These are phyloP conservation scores for Hirtodrosophila duncani DNA, from an alignment of 2,888 invertebrate species.

Conservation along the genomic window DNA sequence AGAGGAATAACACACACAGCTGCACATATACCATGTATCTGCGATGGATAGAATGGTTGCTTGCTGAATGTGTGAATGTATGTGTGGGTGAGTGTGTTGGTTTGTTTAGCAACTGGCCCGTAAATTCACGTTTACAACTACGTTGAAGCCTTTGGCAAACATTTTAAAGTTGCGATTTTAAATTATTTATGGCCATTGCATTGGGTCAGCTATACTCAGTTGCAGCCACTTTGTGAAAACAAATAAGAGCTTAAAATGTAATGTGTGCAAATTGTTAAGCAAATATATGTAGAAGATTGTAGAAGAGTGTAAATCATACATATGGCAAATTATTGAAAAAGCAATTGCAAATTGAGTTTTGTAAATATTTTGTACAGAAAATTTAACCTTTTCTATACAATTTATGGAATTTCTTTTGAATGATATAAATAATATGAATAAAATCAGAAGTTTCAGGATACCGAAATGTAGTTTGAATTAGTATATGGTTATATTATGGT, in stretches of 20 bases:
- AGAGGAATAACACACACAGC: constrained; percentile 39
- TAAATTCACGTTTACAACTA: constrained; percentile 70
- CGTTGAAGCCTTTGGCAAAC: constrained; percentile 66
- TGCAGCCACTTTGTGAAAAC: constrained; percentile 14
- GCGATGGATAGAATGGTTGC: too few relatives aligned
- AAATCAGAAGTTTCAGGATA: too few relatives aligned
- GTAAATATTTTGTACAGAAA: too few relatives aligned
- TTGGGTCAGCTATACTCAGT: constrained; percentile 9
- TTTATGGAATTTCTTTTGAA: too few relatives aligned
- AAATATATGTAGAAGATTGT: constrained; percentile 33
- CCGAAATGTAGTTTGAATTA: too few relatives aligned
- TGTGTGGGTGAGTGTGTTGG: constrained; percentile 31
- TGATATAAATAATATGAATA: too few relatives aligned
- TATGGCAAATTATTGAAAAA: constrained; percentile 1
- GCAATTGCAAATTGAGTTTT: constrained; percentile 2
- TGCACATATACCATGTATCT: constrained; percentile 11
- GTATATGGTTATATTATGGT: too few relatives aligned
- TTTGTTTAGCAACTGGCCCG: constrained; percentile 65
- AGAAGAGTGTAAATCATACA: constrained; percentile 5
- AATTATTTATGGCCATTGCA: constrained; percentile 47
- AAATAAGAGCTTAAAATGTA: constrained; percentile 17
- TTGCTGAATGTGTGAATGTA: constrained; percentile 2
- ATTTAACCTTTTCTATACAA: too few relatives aligned
- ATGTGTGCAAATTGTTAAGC: constrained; percentile 39
- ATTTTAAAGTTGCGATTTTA: constrained; percentile 69